phyloP scores from a whole-genome alignment of 2,888 invertebrate genomes.

The Invenusta paracnida region DNA sequence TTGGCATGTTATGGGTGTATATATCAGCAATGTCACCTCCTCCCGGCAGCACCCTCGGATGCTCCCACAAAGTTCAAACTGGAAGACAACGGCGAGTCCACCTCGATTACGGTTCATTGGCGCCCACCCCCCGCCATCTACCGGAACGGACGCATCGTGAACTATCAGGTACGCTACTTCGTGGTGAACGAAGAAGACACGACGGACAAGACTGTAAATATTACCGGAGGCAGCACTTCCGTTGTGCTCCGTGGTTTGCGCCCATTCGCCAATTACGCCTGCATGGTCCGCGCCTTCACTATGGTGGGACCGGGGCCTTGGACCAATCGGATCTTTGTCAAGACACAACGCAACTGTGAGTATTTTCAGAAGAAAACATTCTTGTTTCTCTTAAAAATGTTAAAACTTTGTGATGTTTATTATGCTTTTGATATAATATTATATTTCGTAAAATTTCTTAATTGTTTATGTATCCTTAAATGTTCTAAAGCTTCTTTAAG shows the following conservation, averaged over 20 bases:
- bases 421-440: too few relatives aligned
- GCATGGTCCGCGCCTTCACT: constrained; percentile 84
- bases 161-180: constrained; percentile 33
- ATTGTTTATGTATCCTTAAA: too few relatives aligned
- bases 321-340: constrained; percentile 69
- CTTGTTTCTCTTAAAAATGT: too few relatives aligned
- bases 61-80: constrained; percentile 24
- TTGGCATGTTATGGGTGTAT: too few relatives aligned
- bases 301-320: constrained; percentile 83
- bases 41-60: constrained; percentile 33
- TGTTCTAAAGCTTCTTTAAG: too few relatives aligned
- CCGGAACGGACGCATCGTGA: constrained; percentile 22
- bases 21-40: too few relatives aligned
- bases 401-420: too few relatives aligned
- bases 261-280: constrained; percentile 82
- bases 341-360: not conserved
- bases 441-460: too few relatives aligned
- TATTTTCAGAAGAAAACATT: too few relatives aligned
- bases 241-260: not conserved
- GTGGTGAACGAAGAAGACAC: constrained; percentile 7
- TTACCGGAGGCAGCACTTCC: constrained; percentile 64
- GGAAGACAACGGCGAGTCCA: not conserved
- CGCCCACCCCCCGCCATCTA: not conserved
- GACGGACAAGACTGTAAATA: constrained; percentile 59
- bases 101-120: not conserved